These are phyloP conservation scores for Psix sp. DNA, from an alignment of 1,140 invertebrate genomes.

Conservation along the genomic window DNA sequence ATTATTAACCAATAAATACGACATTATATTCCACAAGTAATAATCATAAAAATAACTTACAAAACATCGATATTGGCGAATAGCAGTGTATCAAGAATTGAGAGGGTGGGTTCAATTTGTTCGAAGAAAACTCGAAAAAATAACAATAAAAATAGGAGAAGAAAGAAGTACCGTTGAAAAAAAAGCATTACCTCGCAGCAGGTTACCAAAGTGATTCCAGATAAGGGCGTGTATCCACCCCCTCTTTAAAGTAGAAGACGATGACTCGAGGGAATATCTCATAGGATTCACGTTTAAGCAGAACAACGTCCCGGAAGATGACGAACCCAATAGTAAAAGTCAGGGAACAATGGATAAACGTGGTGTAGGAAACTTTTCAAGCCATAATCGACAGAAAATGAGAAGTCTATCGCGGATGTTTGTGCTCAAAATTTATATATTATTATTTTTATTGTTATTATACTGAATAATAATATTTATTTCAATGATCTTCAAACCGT, in stretches of 20 bases:
- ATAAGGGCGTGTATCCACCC: slow-evolving; percentile 59
- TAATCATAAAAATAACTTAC: slow-evolving; percentile 5
- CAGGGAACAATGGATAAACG: slow-evolving; percentile 71
- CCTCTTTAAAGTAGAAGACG: slow-evolving; percentile 55
- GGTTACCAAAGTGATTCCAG: slow-evolving; percentile 59
- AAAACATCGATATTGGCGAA: slow-evolving; percentile 25
- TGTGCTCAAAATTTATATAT: slow-evolving; percentile 12
- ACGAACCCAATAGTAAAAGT: slow-evolving; percentile 72
- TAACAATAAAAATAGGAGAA: slow-evolving; percentile 17
- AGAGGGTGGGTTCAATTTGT: slow-evolving; percentile 13
- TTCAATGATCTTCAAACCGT: no score
- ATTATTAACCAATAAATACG: slow-evolving; percentile 38
- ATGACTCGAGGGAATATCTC: slow-evolving; percentile 68
- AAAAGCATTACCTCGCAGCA: slow-evolving; percentile 53
- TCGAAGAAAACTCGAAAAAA: slow-evolving; percentile 23
- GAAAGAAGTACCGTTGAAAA: slow-evolving; percentile 28
- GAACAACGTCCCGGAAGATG: slow-evolving; percentile 65
- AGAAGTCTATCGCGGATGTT: slow-evolving; percentile 41
- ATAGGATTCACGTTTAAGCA: slow-evolving; percentile 46
- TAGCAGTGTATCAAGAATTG: slow-evolving; percentile 13
- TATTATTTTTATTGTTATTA: slow-evolving; percentile 11
- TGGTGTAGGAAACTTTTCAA: slow-evolving; percentile 69
- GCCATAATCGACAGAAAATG: slow-evolving; percentile 66
- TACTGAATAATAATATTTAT: neutral
- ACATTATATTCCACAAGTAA: slow-evolving; percentile 28